Base-by-base conservation (phyloP, 2,113 vertebrate species). In the Gymnarchus niloticus region DNA sequence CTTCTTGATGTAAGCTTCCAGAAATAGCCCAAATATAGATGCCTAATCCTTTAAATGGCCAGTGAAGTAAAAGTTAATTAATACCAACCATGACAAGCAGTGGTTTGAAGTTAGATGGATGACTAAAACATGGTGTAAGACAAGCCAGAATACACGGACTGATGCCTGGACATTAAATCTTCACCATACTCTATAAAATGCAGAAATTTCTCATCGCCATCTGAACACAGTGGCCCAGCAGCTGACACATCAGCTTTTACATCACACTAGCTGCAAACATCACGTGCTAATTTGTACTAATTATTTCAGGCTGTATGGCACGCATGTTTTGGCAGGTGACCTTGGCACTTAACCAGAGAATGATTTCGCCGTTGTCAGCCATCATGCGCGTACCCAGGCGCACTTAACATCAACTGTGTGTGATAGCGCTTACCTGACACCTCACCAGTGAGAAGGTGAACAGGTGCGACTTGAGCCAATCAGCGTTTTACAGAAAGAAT, bases 401-500 rank as follows among this genome's bases (percentile, higher is more conserved):
- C 19, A 41, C 54, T 56, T 44, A 48, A 54, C 21, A 37, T 69
- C 57, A 81, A 69, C 48, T 81, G 46, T 4, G 56, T 21, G 23
- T 59, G 85, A 83, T 2, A 37, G 28, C 12, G 54, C 51, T 81
- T 41, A 85, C 73, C 69, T 48, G 33, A 10, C 5, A 52, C 44
- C 2, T 3, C n/a, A 17, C 54, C 7, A 28, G 56, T 49, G 46
- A 21, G n/a, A 65, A 41, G 19, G 77, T 19, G 10, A 21, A 41
- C 48, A 73, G 78, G 85, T 83, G 85, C 57, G 59, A 21, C 4
- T 14, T 86, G 23, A 51, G 28, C 85, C 78, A 69, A 86, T 83
- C 49, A 8, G 46, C 10, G 21, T 23, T 23, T 23, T 52, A 0
- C 28, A 2, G 25, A 17, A 83, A 21, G 85, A 86, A 86, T 86